Evolutionary conservation across 2,888 invertebrate species (phyloP), one percentile per base, ranked within the genome.

Genomic region (Xylota sylvarum): DNA sequence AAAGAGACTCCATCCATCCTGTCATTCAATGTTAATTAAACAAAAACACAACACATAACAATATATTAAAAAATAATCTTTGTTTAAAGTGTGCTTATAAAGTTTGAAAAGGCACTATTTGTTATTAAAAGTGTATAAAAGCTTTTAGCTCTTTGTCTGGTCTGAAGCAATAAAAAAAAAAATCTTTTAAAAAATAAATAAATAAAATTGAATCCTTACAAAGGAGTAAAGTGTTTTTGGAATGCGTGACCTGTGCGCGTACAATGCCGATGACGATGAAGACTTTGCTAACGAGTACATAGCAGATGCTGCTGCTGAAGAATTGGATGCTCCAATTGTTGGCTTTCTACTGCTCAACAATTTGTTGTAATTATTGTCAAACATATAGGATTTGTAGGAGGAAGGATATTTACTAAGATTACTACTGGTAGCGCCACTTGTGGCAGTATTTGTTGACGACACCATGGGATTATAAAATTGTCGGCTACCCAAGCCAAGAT

Each of bases 221-320:
- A 93, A 93, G 90, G 92, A 90, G 89, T 92, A 91, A 88, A 91
- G 91, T 89, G 91, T 91, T 91, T 92, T 92, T 91, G 93, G 92
- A 92, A 93, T 93, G 92, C 93, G 93, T 89, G 93, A 92, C 90
- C 92, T 92, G 89, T 91, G 73, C 74, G 80, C 90, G 92, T 94
- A 92, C 93, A 93, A 93, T 91, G 92, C 91, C 92, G 94, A 90
- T 92, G 94, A 91, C 64, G 91, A 91, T 86, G 92, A 91, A 86
- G 92, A 92, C 89, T 91, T 92, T 35, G 91, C 89, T 87, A 92
- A 89, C 89, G 89, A 87, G 62, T 88, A 88, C 80, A 88, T 74
- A 48, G 86, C 85, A 84, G 91, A 90, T 77, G 89, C 60, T 79
- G 89, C 76, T 88, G 89, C 69, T 81, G 89, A 78, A 86, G 88